Evolutionary conservation across 2,888 invertebrate genomes (phyloP).

Genomic region (Muscina levida): DNA sequence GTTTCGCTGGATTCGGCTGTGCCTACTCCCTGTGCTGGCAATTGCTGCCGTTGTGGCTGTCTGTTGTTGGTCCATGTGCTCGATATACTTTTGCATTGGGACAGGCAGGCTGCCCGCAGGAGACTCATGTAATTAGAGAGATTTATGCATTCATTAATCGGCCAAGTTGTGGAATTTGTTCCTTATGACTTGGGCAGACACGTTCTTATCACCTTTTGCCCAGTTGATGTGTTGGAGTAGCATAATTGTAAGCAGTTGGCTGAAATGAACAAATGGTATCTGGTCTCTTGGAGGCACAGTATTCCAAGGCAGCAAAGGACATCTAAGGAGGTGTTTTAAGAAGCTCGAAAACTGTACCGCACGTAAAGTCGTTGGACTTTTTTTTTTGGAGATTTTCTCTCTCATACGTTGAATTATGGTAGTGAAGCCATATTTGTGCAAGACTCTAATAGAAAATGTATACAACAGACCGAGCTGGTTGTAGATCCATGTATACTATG

Average conservation of each 20-base stretch:
- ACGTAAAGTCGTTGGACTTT: too few relatives aligned
- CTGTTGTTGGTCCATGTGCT: constrained; percentile 51
- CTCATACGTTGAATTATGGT: too few relatives aligned
- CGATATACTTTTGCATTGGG: constrained; percentile 43
- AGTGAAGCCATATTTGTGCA: too few relatives aligned
- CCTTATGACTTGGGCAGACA: constrained; percentile 58
- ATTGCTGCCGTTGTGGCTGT: constrained; percentile 38
- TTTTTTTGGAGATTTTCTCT: too few relatives aligned
- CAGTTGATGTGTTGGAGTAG: constrained; percentile 40
- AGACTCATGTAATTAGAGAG: constrained; percentile 69
- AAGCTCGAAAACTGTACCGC: too few relatives aligned
- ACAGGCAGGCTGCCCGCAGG: constrained; percentile 57
- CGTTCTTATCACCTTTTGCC: constrained; percentile 45
- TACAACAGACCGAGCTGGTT: too few relatives aligned
- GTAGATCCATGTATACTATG: too few relatives aligned
- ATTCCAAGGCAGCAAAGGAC: not conserved
- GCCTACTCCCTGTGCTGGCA: constrained; percentile 31
- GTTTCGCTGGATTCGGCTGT: not conserved
- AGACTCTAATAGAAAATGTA: too few relatives aligned
- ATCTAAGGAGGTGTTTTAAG: too few relatives aligned
- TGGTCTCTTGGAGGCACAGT: constrained; percentile 40
- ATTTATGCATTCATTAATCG: constrained; percentile 72
- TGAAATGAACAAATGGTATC: constrained; percentile 40
- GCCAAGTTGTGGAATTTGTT: constrained; percentile 70
- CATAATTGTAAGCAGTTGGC: constrained; percentile 46